Percentiles rank a stretch among this genome's conserved stretches.
Conservation (phyloP, 2,888 invertebrate genomes). For the Kryphioiulus occultus region DNA sequence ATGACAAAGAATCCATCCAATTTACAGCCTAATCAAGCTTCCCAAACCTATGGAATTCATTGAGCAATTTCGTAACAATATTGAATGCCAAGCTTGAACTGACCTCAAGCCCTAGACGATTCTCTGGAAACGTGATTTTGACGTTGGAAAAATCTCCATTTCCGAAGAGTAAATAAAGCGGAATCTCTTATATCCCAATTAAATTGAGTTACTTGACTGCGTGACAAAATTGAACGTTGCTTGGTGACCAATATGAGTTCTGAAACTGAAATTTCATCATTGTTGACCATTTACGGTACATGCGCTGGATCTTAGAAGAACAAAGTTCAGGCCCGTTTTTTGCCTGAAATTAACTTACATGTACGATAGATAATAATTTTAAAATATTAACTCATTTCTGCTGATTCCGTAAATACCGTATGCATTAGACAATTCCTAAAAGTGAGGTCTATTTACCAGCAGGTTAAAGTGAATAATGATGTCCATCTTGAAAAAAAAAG, state of each 20-base stretch:
- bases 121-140: background rate
- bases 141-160: background rate
- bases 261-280: background rate
- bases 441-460: too few species aligned
- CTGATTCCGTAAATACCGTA: background rate
- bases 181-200: constrained; percentile 20
- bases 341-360: too few species aligned
- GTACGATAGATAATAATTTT: too few species aligned
- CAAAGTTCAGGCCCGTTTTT: too few species aligned
- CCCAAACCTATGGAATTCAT: background rate
- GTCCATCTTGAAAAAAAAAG: background rate
- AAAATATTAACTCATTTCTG: too few species aligned
- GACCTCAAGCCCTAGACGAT: background rate
- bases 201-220: background rate
- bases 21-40: background rate
- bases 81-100: background rate
- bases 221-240: background rate
- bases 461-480: background rate
- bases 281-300: too few species aligned
- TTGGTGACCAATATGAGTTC: background rate
- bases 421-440: background rate
- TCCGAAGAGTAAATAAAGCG: background rate
- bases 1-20: background rate
- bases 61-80: background rate
- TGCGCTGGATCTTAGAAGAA: too few species aligned